These are phyloP conservation scores for Haliclona indistincta DNA, from an alignment of 37 sponge, comb jelly and placozoan species.

Conservation along the genomic window DNA sequence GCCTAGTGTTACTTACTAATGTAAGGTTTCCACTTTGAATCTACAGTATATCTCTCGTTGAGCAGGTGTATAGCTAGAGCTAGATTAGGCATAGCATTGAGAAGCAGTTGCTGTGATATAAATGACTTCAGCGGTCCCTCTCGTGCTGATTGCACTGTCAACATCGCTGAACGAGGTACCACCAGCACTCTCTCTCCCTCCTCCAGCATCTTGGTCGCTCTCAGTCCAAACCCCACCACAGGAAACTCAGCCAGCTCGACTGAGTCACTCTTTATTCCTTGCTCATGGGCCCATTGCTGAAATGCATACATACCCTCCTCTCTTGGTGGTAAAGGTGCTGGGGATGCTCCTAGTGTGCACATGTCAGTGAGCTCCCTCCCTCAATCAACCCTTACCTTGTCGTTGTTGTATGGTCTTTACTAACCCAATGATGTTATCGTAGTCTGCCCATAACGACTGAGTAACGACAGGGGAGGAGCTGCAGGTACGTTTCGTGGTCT, in stretches of 20 bases:
- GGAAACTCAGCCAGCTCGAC: conserved; percentile 56
- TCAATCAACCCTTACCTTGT: conserved; percentile 31
- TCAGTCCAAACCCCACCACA: conserved; percentile 59
- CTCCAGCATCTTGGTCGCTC: conserved; percentile 26
- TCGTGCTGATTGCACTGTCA: conserved; percentile 39
- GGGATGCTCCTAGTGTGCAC: conserved; percentile 17
- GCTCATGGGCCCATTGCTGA: conserved; percentile 45
- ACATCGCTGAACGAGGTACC: conserved; percentile 66
- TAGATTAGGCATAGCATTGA: conserved; percentile 74
- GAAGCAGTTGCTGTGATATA: conserved; percentile 42
- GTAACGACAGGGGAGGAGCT: not conserved
- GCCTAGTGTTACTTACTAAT: conserved; percentile 45
- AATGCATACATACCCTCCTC: conserved; percentile 23
- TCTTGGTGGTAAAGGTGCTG: conserved; percentile 1
- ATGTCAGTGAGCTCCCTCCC: not conserved
- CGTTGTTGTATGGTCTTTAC: conserved; percentile 18
- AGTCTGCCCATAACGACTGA: conserved; percentile 32
- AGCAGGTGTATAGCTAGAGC: conserved; percentile 62
- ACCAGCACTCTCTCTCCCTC: conserved; percentile 42
- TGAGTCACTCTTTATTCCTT: conserved; percentile 23
- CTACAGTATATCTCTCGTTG: conserved; percentile 43
- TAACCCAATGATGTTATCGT: conserved; percentile 3
- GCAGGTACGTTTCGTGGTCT: conserved; percentile 9
- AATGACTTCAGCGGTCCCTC: conserved; percentile 41
- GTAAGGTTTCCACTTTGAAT: conserved; percentile 82